Base-by-base conservation (phyloP, 2,797 vertebrate species). In the Odontamblyopus rebecca region DNA sequence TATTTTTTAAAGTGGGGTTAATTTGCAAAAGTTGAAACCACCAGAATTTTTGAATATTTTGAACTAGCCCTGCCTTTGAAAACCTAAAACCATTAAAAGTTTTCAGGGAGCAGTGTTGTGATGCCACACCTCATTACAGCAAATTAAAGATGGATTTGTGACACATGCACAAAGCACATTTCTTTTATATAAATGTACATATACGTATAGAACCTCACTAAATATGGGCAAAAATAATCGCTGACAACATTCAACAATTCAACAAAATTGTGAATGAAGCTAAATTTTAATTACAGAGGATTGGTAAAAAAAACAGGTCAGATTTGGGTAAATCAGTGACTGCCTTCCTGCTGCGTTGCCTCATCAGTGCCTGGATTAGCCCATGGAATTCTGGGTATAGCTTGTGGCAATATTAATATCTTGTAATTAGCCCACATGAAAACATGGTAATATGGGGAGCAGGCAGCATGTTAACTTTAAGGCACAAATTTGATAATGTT, bases 41-140 rank as follows among this genome's bases (percentile, higher is more conserved):
- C 64, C 44, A 18, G 12, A 48, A 23, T 11, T 44, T 41, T 73
- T 16, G 29, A 27, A 57, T 30, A 26, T 23, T 15, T 16, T 65
- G 5, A 30, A 29, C 0, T 27, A 54, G 26, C 11, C 27, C 12
- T 50, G 9, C 19, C 30, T 2, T 48, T 48, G 26, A 27, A 19
- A 29, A 6, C 27, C 41, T 50, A 44, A 23, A 73, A 32, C 75
- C 27, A 61, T 73, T 77, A 71, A 76, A 75, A 30, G 60, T 77
- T 70, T 63, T 12, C 19, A 13, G 19, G 67, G 4, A 27, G 38
- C 69, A 53, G 3, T 50, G 12, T 19, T 35, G 30, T 15, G 59
- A 53, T 6, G 38, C 38, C 12, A 23, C 3, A n/a, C n/a, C 38
- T 64, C 35, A 64, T 50, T 65, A 65, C 23, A 27, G 12, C 41